Percentiles rank a stretch among this genome's conserved stretches.
Evolutionary conservation across 1,140 invertebrate species (phyloP).

Genomic region (Trialeurodes vaporariorum): DNA sequence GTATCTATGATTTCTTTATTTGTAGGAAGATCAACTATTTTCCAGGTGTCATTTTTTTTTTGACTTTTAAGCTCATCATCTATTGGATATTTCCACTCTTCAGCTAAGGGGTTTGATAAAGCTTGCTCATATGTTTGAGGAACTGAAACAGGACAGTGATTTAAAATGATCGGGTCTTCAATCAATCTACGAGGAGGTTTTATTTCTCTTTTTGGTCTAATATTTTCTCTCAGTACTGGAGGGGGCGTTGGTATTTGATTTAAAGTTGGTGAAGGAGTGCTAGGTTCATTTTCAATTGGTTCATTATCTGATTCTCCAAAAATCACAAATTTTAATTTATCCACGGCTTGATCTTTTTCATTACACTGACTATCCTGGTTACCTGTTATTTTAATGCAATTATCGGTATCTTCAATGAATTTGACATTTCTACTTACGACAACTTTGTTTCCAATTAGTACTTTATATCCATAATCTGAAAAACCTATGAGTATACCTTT

Average conservation of each 20-base stretch:
- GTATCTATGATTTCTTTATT: slow-evolving; percentile 18
- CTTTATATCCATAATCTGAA: slow-evolving; percentile 17
- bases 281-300: not conserved
- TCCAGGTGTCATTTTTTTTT: slow-evolving; percentile 22
- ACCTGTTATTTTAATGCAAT: slow-evolving; percentile 13
- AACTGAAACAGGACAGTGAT: not conserved
- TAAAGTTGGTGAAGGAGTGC: not conserved
- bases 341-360: not conserved
- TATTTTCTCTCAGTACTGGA: not conserved
- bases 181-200: not conserved
- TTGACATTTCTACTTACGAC: slow-evolving; percentile 22
- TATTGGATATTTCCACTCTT: slow-evolving; percentile 17
- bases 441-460: slow-evolving; percentile 21
- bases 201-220: slow-evolving; percentile 3
- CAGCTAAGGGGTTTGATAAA: not conserved
- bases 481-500: slow-evolving; percentile 20
- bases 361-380: slow-evolving; percentile 9
- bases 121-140: slow-evolving; percentile 5
- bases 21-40: slow-evolving; percentile 19
- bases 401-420: slow-evolving; percentile 23
- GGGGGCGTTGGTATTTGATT: not conserved
- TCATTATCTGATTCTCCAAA: not conserved
- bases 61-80: slow-evolving; percentile 12
- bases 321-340: not conserved
- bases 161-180: slow-evolving; percentile 1